A percentile compares a stretch with the other conserved stretches of the same genome.
These are phyloP conservation scores for Balanococcus diminutus DNA, from an alignment of 2,888 invertebrate species.

Conservation along the genomic window DNA sequence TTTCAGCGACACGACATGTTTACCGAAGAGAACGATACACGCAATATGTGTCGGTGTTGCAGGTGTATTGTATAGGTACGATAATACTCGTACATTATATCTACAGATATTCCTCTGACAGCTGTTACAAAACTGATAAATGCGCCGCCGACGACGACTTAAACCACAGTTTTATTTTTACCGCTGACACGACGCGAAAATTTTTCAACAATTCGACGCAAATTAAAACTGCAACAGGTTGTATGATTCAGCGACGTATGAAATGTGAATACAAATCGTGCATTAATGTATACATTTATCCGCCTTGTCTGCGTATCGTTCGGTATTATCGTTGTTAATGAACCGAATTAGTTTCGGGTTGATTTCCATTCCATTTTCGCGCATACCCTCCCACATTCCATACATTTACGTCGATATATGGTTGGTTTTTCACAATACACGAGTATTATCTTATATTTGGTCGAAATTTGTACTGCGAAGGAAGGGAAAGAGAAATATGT, in stretches of 20 bases:
- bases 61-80: not conserved
- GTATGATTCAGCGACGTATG: not conserved
- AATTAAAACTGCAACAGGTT: slow-evolving; percentile 9
- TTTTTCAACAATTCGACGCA: not conserved
- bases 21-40: not conserved
- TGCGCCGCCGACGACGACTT: not conserved
- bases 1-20: not conserved
- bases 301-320: not conserved
- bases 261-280: not conserved
- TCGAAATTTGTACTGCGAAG: not conserved
- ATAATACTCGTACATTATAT: too few species aligned
- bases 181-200: not conserved
- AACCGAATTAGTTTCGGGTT: slow-evolving; percentile 2
- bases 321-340: not conserved
- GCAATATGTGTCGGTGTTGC: not conserved
- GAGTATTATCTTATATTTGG: not conserved
- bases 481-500: not conserved
- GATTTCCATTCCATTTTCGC: too few species aligned
- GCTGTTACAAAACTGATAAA: slow-evolving; percentile 16
- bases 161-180: not conserved
- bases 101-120: not conserved
- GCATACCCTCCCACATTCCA: not conserved
- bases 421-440: not conserved
- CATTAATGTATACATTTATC: not conserved
- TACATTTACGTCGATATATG: not conserved